These are phyloP conservation scores for Archivesica marissinica DNA, from an alignment of 1,140 invertebrate species.

Conservation along the genomic window DNA sequence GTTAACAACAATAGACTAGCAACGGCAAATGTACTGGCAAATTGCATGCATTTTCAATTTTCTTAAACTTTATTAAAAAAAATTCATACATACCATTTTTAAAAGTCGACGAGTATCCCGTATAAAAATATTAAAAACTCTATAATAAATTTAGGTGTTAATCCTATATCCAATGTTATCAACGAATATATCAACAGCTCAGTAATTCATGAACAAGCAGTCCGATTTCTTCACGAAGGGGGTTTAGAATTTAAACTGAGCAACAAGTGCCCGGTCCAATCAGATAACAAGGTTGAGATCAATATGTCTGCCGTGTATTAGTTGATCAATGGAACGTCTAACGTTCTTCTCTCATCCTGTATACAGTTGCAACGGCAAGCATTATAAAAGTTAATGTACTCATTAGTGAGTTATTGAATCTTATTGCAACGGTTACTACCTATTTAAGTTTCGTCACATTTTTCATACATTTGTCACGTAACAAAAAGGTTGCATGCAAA, in stretches of 20 bases:
- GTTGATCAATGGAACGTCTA: neutral
- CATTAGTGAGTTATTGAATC: neutral
- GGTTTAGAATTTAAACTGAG: conserved; percentile 12
- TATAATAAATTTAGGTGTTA: conserved; percentile 19
- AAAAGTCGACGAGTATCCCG: neutral
- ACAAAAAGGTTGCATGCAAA: too few relatives aligned
- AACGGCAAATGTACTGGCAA: neutral
- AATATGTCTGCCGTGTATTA: neutral
- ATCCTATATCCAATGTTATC: neutral
- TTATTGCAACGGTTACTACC: neutral
- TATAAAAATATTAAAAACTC: neutral
- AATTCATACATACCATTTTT: conserved; percentile 36
- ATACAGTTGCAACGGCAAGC: neutral
- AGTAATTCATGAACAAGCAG: conserved; percentile 14
- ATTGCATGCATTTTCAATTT: neutral
- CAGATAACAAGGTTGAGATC: conserved; percentile 5
- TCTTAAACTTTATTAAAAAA: neutral
- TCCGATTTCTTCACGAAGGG: conserved; percentile 8
- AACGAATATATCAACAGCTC: neutral
- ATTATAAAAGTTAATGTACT: conserved; percentile 5
- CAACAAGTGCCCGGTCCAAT: conserved; percentile 3
- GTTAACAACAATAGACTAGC: neutral
- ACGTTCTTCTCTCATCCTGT: conserved; percentile 20
- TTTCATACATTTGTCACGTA: neutral
- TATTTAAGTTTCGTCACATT: conserved; percentile 27